Base-by-base conservation (phyloP, 2,797 vertebrate genomes). In the Coracias cyanogaster region DNA sequence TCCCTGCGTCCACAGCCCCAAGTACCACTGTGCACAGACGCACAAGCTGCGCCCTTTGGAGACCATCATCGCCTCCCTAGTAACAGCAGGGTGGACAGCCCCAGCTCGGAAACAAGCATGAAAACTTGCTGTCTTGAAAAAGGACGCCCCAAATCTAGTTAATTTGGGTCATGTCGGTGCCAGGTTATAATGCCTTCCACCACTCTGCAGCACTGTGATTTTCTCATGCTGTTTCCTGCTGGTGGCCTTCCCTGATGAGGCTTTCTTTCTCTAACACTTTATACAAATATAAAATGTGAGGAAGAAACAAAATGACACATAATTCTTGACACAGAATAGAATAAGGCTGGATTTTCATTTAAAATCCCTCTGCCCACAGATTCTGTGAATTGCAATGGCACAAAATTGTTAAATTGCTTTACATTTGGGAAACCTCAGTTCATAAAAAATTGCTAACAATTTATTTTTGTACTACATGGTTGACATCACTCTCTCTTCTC, bases 381-480 rank as follows among this genome's bases (percentile, higher is more conserved):
- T 90, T 51, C 72, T 64, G 64, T 90, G 85, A 96, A 87, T 89
- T 94, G 92, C 76, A 79, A 71, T 86, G 90, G 85, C 79, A 89
- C 90, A 86, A 95, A 97, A 96, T 96, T 97, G 93, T 93, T 96
- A 95, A 96, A 96, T 95, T 97, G 91, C 87, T 97, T 96, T 96
- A 90, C 94, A 76, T 97, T 97, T 96, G 95, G 94, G 94, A 96
- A 96, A 88, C 84, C 90, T 92, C 85, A 66, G 93, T 96, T 97
- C 90, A 96, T 92, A 91, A 95, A 97, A 97, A 95, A 96, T 96
- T 91, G 94, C 83, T 92, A 96, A 91, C 94, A 88, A 89, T 96
- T 97, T 97, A 90, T 96, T 95, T 96, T 95, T 83, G 64, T 91
- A 84, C 93, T 94, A 84, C 85, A 94, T 94, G 78, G 78, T 96